Evolutionary conservation across 2,113 vertebrate genomes (phyloP).

Genomic region (Petrocephalus zakoni): DNA sequence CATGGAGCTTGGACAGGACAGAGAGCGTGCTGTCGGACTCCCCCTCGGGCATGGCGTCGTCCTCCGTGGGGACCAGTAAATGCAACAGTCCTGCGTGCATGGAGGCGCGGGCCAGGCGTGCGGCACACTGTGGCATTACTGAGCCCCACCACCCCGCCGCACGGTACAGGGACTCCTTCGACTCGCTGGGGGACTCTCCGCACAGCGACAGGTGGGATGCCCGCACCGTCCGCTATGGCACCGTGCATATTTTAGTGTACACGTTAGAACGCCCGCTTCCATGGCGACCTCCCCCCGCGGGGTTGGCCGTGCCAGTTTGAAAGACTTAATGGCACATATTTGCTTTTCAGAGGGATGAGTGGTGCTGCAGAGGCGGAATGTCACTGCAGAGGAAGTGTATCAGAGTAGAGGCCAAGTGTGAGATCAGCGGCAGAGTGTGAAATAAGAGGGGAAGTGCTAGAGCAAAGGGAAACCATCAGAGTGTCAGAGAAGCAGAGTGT

Average conservation of each 20-base stretch:
- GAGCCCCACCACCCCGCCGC: conserved; percentile 66
- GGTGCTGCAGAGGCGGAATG: not conserved
- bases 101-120: conserved; percentile 81
- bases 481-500: not conserved
- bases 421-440: not conserved
- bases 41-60: conserved; percentile 86
- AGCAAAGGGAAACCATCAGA: not conserved
- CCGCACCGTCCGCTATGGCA: conserved; percentile 3
- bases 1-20: conserved; percentile 89
- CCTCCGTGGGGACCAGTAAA: conserved; percentile 94
- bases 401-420: not conserved
- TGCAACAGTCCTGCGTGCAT: conserved; percentile 93
- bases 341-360: not conserved
- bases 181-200: conserved; percentile 89
- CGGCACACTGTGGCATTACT: conserved; percentile 74
- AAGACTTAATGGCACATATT: conserved; percentile 44
- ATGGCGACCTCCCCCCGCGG: conserved; percentile 35
- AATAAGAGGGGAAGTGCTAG: not conserved
- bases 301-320: conserved; percentile 21
- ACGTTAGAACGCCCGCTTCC: conserved; percentile 40
- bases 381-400: not conserved
- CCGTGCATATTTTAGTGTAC: conserved; percentile 25
- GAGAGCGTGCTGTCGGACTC: conserved; percentile 91
- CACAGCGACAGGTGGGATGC: conserved; percentile 88
- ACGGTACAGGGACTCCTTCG: conserved; percentile 85